Conservation (phyloP, 1,140 invertebrate species). For the Schlechtendalia chinensis region DNA sequence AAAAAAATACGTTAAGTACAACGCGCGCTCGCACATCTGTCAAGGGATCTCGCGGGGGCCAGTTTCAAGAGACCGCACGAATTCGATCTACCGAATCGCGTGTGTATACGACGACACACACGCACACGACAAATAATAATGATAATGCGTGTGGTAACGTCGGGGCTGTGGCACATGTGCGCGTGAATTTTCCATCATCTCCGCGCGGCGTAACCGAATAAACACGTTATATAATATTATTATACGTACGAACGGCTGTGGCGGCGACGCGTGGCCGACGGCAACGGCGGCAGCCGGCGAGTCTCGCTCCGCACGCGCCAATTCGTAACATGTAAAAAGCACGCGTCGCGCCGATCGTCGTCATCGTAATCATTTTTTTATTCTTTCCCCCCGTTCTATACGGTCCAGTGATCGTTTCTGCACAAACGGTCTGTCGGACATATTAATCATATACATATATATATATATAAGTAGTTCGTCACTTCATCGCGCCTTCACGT, state of each 20-base stretch:
- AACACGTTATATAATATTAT: neutral
- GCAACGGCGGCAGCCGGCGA: slow-evolving; percentile 32
- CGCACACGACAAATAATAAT: neutral
- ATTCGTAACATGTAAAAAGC: neutral
- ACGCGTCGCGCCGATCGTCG: neutral
- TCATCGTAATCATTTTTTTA: slow-evolving; percentile 15
- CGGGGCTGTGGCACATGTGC: slow-evolving; percentile 11
- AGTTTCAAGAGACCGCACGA: slow-evolving; percentile 13
- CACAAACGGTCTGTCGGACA: neutral
- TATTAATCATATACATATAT: too few relatives aligned
- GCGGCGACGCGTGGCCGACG: slow-evolving; percentile 18
- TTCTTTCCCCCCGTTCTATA: neutral
- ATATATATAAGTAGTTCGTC: neutral
- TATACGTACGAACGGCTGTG: neutral
- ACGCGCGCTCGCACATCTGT: slow-evolving; percentile 14
- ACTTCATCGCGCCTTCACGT: neutral
- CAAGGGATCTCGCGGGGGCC: neutral
- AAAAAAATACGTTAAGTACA: neutral
- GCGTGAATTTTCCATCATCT: slow-evolving; percentile 29
- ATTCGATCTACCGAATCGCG: slow-evolving; percentile 4
- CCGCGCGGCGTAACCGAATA: slow-evolving; percentile 10
- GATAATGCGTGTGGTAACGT: neutral
- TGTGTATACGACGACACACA: neutral
- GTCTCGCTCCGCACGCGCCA: slow-evolving; percentile 36
- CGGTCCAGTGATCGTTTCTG: slow-evolving; percentile 28